A percentile compares a stretch with the other conserved stretches of the same genome.
Conservation (phyloP, 2,888 invertebrate genomes). For the Tortricodes alternella region DNA sequence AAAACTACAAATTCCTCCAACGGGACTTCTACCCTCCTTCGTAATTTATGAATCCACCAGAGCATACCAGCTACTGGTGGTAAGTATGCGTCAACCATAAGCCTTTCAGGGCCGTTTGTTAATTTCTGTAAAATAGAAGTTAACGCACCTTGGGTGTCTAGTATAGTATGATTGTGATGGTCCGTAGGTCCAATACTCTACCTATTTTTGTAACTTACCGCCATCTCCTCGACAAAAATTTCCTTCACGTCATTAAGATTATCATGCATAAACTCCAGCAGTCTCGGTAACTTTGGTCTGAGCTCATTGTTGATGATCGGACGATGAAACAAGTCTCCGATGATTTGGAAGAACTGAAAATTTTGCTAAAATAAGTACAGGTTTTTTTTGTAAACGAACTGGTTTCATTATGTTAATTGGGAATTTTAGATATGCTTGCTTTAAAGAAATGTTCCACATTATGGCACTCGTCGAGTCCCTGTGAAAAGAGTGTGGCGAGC, state of each 20-base stretch:
- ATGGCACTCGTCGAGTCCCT: conserved; percentile 90
- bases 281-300: conserved; percentile 84
- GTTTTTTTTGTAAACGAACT: not conserved
- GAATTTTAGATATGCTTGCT: conserved; percentile 44
- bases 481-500: conserved; percentile 90
- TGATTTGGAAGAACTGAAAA: conserved; percentile 86
- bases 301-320: conserved; percentile 88
- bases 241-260: conserved; percentile 86
- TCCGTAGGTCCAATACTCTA: not conserved
- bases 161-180: not conserved
- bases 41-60: conserved; percentile 87
- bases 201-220: conserved; percentile 50
- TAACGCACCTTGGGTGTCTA: not conserved
- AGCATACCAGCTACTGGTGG: conserved; percentile 90
- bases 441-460: conserved; percentile 73
- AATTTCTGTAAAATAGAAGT: conserved; percentile 55
- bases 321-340: conserved; percentile 88
- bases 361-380: not conserved
- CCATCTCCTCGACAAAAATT: conserved; percentile 82
- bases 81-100: conserved; percentile 85
- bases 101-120: conserved; percentile 68
- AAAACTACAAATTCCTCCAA: conserved; percentile 84
- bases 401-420: too few relatives aligned
- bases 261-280: conserved; percentile 85
- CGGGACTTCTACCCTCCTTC: conserved; percentile 81